These are phyloP conservation scores for Circaetus cinerascens DNA, from an alignment of 2,113 vertebrate species.

Conservation along the genomic window DNA sequence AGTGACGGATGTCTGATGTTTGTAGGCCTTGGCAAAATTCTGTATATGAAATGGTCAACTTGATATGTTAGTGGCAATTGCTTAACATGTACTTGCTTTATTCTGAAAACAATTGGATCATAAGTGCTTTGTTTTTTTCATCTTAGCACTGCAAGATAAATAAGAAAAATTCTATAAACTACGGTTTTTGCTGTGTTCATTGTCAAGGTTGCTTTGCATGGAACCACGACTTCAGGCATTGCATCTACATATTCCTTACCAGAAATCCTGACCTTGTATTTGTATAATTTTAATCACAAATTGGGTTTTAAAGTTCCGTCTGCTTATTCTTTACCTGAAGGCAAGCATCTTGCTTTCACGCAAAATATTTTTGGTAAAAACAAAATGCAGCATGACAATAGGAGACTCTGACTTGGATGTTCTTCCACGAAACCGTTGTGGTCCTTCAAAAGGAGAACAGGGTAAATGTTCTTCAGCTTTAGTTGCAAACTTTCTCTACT, in stretches of 20 bases:
- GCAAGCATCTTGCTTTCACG: not conserved
- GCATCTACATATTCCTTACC: not conserved
- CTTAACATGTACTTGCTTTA: not conserved
- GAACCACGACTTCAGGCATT: not conserved
- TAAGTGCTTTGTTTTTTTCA: not conserved
- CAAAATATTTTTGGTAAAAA: not conserved
- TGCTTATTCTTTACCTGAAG: not conserved
- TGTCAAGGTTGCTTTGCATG: not conserved
- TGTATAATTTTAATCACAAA: not conserved
- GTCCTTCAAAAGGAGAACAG: not conserved
- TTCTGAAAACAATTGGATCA: not conserved
- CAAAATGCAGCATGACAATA: not conserved
- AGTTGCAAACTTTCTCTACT: not conserved
- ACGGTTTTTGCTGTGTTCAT: not conserved
- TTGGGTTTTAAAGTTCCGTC: not conserved
- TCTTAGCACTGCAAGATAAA: not conserved
- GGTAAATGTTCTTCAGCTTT: not conserved
- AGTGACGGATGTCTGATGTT: not conserved
- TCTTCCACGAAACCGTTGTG: not conserved
- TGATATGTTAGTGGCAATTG: not conserved
- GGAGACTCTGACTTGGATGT: not conserved
- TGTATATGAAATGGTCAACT: not conserved
- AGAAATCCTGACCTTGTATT: not conserved
- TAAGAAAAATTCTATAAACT: not conserved
- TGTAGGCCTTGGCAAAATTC: not conserved